Evolutionary conservation across 2,888 invertebrate species (phyloP).

Genomic region (Augochlorella aurata): DNA sequence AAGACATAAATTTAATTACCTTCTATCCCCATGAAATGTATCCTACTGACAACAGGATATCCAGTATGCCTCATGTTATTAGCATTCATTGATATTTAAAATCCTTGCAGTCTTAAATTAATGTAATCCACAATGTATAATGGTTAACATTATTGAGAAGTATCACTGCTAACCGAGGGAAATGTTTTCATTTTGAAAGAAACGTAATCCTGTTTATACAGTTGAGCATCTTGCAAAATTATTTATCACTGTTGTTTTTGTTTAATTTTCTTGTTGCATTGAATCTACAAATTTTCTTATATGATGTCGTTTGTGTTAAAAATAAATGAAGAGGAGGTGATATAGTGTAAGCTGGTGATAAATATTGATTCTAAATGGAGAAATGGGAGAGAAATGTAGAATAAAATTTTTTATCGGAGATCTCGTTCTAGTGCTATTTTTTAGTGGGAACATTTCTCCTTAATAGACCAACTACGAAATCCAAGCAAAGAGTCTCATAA

Average conservation of each 20-base stretch:
- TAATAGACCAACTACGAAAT: not conserved
- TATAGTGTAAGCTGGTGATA: not conserved
- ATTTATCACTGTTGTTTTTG: slow-evolving; percentile 36
- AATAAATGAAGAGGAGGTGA: not conserved
- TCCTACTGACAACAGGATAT: slow-evolving; percentile 29
- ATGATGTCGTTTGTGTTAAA: slow-evolving; percentile 21
- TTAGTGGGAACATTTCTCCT: not conserved
- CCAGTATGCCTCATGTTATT: slow-evolving; percentile 21
- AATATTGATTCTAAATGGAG: not conserved
- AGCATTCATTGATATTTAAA: slow-evolving; percentile 26
- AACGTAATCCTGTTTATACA: slow-evolving; percentile 20
- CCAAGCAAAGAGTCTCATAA: not conserved
- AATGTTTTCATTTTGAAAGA: slow-evolving; percentile 15
- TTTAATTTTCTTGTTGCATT: slow-evolving; percentile 37
- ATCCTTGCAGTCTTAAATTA: slow-evolving; percentile 29
- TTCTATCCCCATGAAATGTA: slow-evolving; percentile 31
- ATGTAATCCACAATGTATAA: slow-evolving; percentile 24
- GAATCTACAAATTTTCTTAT: slow-evolving; percentile 30
- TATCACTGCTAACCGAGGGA: not conserved
- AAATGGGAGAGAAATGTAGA: not conserved
- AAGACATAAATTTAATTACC: slow-evolving; percentile 75
- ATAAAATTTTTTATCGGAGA: not conserved
- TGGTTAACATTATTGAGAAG: slow-evolving; percentile 17
- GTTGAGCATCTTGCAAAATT: slow-evolving; percentile 17
- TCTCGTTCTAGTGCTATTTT: not conserved